Percentiles rank a stretch among this genome's conserved stretches.
These are phyloP conservation scores for Phoebastria nigripes DNA, from an alignment of 2,797 vertebrate genomes.

Conservation along the genomic window DNA sequence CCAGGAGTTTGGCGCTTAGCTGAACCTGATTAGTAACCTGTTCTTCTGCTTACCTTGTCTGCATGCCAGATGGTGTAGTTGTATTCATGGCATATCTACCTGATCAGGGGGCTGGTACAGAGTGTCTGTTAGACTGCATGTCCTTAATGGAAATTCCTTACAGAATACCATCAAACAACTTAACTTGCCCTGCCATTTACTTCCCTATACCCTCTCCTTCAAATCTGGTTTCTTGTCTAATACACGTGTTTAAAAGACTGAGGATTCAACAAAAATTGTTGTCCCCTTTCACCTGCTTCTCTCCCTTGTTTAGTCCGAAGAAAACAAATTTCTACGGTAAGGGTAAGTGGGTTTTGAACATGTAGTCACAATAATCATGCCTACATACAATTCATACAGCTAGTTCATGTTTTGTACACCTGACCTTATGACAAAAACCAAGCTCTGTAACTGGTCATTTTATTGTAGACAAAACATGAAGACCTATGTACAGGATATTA, in stretches of 20 bases:
- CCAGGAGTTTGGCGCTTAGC: not conserved
- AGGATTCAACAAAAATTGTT: not conserved
- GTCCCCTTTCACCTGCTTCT: not conserved
- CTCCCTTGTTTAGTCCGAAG: not conserved
- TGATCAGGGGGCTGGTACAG: not conserved
- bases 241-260: not conserved
- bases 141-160: not conserved
- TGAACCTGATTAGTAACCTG: not conserved
- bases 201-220: not conserved
- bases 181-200: not conserved
- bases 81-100: not conserved
- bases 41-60: not conserved
- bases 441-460: not conserved
- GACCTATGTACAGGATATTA: not conserved
- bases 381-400: not conserved
- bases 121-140: not conserved
- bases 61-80: not conserved
- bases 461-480: not conserved
- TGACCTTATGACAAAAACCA: not conserved
- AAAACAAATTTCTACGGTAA: not conserved
- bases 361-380: not conserved
- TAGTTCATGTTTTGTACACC: accelerated
- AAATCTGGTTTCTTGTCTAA: not conserved
- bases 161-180: not conserved
- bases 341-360: not conserved